Evolutionary conservation across 2,113 vertebrate species (phyloP), one percentile per base, ranked within the genome.

Genomic region (Camelus bactrianus): DNA sequence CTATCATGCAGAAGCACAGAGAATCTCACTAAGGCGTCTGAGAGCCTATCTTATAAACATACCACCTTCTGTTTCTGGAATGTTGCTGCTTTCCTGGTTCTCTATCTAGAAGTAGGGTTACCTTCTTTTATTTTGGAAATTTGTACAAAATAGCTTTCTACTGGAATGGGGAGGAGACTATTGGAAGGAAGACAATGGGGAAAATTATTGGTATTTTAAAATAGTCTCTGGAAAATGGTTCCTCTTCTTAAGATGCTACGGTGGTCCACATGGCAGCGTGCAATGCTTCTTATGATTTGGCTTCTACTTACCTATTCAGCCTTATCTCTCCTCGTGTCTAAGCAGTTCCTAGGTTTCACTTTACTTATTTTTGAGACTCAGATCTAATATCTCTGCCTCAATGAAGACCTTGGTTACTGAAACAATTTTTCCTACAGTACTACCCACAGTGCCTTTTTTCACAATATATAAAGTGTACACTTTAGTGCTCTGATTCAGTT

Each of bases 131-230:
- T 60, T 46, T 93, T 81, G 75, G 4, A 19, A 81, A 64, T 62
- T 69, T 62, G 15, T 69, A 48, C 28, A 95, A 5, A 65, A 38
- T 76, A 77, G 24, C 32, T 81, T 95, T 93, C 56, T 85, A 9
- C 16, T 73, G 73, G 12, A 89, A 80, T 89, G 28, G 28, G 22
- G 26, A n/a, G 1, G 75, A 82, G 13, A n/a, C 16, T 90, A 80
- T 13, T 65, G 32, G 42, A 42, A 82, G 3, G 81, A 86, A 82
- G 22, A 11, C 28, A 67, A 58, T 24, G 24, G 24, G 32, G 26
- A 38, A 88, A 93, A 75, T 82, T 56, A 24, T 60, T 91, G 81
- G 32, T 72, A 91, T 92, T 89, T 56, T 56, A 64, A 96, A 93
- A 65, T 46, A 30, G 28, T 26, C 17, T 38, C 28, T 2, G 5